Conservation (phyloP, 2,888 invertebrate genomes). For the Acleris holmiana region DNA sequence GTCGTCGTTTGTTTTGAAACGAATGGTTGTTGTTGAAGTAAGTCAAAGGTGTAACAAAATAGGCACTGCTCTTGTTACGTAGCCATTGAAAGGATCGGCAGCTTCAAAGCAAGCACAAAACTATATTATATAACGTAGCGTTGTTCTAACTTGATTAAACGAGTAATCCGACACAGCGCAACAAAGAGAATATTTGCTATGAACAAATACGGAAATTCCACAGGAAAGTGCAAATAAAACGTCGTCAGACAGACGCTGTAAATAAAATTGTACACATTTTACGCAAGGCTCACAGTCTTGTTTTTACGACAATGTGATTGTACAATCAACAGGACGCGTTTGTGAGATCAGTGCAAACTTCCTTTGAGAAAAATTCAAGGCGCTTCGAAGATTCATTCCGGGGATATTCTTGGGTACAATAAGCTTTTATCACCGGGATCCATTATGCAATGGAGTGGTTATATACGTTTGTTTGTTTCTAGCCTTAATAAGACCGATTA, state of each 20-base stretch:
- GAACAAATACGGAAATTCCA: slow-evolving; percentile 24
- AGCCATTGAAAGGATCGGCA: neutral
- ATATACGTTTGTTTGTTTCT: slow-evolving; percentile 45
- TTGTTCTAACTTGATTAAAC: slow-evolving; percentile 18
- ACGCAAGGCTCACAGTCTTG: neutral
- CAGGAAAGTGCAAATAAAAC: slow-evolving; percentile 30
- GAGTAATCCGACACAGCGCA: slow-evolving; percentile 24
- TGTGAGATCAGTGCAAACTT: slow-evolving; percentile 16
- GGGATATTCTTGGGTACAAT: slow-evolving; percentile 29
- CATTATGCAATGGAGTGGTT: slow-evolving; percentile 40
- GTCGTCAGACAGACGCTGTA: slow-evolving; percentile 3
- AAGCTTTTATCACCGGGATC: slow-evolving; percentile 38
- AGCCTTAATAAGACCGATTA: slow-evolving; percentile 2
- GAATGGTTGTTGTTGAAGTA: neutral
- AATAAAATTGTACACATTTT: slow-evolving; percentile 23
- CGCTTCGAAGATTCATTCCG: slow-evolving; percentile 18
- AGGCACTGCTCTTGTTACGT: neutral
- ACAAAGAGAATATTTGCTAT: slow-evolving; percentile 24
- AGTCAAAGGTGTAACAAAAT: neutral
- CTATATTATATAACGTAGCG: neutral
- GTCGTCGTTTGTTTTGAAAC: no score
- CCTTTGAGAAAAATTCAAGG: slow-evolving; percentile 14
- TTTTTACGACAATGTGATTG: slow-evolving; percentile 22
- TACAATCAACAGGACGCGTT: slow-evolving; percentile 7
- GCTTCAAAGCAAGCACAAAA: neutral